Base-by-base conservation (phyloP, 2,888 invertebrate species). In the Cheiracanthium punctorium region DNA sequence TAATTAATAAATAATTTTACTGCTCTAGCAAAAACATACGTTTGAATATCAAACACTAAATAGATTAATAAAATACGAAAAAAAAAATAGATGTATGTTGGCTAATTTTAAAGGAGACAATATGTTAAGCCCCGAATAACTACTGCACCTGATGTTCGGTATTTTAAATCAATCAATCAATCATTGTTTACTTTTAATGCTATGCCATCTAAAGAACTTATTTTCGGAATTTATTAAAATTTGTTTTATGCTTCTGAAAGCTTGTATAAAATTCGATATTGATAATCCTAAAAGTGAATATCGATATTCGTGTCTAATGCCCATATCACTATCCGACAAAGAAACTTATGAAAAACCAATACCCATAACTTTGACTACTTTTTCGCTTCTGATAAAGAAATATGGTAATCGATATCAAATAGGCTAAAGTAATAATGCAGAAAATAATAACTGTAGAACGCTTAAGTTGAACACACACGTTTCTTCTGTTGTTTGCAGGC, bases 241-340 rank as follows among this genome's bases (percentile, higher is more conserved):
- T 58, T 48, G 10, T 48, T 58, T 24, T 24, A 17, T 24, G 58
- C 58, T 24, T 17, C 24, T 4, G 58, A 58, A 58, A 58, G 58
- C 58, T 58, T 58, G 24, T 2, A 17, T 24, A 58, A 58, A 58
- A 58, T 58, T 24, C 58, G 58, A 58, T 58, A 58, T 58, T 58
- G 58, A 58, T 58, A 58, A 58, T 58, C 24, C 58, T 7, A 58
- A 58, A 58, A 58, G 58, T 58, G 58, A 58, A 58, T 58, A 58
- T 58, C 58, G 58, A 58, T 24, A 58, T 58, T 58, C 58, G 24
- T 58, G 58, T 58, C 58, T 58, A 58, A 58, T 58, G 58, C 58
- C 58, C 58, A 24, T 58, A 58, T 58, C 58, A 58, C 58, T 24
- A 58, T 24, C 58, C 58, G 24, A 24, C 58, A 24, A 24, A 24